phyloP scores from a whole-genome alignment of 2,797 vertebrate genomes.

The Pygocentrus nattereri region DNA sequence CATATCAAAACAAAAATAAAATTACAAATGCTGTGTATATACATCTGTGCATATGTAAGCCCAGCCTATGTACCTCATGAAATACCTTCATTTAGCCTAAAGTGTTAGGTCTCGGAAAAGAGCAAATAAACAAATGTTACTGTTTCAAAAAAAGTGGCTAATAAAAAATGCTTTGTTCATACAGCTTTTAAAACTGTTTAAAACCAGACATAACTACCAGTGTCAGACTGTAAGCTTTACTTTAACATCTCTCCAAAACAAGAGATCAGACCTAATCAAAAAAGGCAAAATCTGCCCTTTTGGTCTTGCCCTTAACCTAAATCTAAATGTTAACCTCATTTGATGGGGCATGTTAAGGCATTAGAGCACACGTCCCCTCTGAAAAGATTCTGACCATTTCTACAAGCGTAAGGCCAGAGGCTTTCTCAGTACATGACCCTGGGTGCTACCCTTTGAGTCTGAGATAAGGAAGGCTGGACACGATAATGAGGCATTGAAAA shows the following conservation, averaged over 20 bases:
- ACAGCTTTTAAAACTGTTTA: background rate
- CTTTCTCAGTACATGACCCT: conserved; percentile 34
- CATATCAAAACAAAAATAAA: too few species aligned
- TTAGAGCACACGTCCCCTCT: conserved; percentile 67
- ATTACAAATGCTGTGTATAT: too few species aligned
- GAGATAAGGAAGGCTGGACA: conserved; percentile 20
- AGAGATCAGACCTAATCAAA: conserved; percentile 17
- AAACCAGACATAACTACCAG: background rate
- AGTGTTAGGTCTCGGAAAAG: too few species aligned
- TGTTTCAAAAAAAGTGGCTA: too few species aligned
- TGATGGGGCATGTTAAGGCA: conserved; percentile 70
- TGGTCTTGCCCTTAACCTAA: conserved; percentile 62
- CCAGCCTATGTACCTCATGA: too few species aligned
- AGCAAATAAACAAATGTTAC: too few species aligned
- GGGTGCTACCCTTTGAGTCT: conserved; percentile 57
- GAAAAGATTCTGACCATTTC: conserved; percentile 56
- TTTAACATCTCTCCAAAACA: conserved; percentile 11
- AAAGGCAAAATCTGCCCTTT: conserved; percentile 34
- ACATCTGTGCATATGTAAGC: too few species aligned
- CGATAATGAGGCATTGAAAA: conserved; percentile 25
- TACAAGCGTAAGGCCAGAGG: conserved; percentile 43
- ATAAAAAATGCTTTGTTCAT: too few species aligned
- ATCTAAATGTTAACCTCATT: conserved; percentile 67
- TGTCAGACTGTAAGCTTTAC: background rate
- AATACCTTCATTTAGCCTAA: too few species aligned